A percentile compares a stretch with the other conserved stretches of the same genome.
These are phyloP conservation scores for Trichopoda pennipes DNA, from an alignment of 2,888 invertebrate species.

Conservation along the genomic window DNA sequence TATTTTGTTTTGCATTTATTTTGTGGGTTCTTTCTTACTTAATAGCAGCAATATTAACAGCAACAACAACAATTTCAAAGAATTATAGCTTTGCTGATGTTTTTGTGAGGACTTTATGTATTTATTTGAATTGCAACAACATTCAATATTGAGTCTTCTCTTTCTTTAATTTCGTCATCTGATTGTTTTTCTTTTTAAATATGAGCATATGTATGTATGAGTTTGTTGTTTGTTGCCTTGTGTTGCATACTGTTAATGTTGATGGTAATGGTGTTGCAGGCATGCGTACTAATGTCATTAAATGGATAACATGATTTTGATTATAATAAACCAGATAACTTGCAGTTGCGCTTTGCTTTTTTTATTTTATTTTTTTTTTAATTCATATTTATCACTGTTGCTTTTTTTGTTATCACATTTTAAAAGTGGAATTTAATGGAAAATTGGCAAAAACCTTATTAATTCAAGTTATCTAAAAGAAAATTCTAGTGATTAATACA, in stretches of 20 bases:
- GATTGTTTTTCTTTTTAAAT: conserved; percentile 22
- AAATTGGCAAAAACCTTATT: conserved; percentile 42
- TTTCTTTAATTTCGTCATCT: conserved; percentile 42
- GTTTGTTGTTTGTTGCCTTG: conserved; percentile 41
- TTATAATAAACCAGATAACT: conserved; percentile 70
- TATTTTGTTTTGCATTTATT: conserved; percentile 58
- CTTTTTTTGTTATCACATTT: conserved; percentile 30
- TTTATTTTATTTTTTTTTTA: conserved; percentile 22
- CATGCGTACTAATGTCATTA: conserved; percentile 72
- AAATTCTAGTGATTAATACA: conserved; percentile 13
- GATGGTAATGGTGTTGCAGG: conserved; percentile 71
- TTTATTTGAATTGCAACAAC: conserved; percentile 22
- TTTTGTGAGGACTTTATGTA: conserved; percentile 65
- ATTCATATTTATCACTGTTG: conserved; percentile 43
- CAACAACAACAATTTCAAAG: conserved; percentile 23
- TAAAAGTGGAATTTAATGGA: conserved; percentile 38
- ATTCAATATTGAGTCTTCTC: conserved; percentile 20
- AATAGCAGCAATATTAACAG: conserved; percentile 1
- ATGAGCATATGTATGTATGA: conserved; percentile 24
- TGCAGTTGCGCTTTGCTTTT: conserved; percentile 23
- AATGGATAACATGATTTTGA: conserved; percentile 73
- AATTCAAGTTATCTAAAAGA: conserved; percentile 25
- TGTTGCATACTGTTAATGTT: conserved; percentile 59
- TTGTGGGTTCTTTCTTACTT: conserved; percentile 50
- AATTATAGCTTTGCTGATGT: conserved; percentile 65